Evolutionary conservation across 1,140 invertebrate species (phyloP).

Genomic region (Octopus bimaculoides): DNA sequence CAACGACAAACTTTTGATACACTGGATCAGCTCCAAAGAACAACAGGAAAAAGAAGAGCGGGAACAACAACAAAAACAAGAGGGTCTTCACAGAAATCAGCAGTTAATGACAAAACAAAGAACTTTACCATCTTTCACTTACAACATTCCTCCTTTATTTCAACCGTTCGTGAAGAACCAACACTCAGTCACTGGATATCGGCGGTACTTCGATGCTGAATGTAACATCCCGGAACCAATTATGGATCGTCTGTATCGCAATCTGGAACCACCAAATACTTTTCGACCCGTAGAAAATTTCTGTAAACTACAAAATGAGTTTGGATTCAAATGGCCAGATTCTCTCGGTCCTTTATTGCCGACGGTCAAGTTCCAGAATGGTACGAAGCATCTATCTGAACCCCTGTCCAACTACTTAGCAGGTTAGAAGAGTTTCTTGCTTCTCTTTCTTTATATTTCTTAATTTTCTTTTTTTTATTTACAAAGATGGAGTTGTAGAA

Average conservation of each 20-base stretch:
- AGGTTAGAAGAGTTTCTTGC: not conserved
- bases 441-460: too few species aligned
- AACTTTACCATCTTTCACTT: not conserved
- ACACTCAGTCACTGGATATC: not conserved
- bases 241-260: not conserved
- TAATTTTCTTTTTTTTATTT: too few species aligned
- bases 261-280: not conserved
- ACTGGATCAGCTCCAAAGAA: not conserved
- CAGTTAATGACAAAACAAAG: not conserved
- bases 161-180: not conserved
- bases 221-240: not conserved
- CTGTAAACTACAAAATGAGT: not conserved
- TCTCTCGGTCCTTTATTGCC: not conserved
- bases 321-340: constrained; percentile 4
- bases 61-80: not conserved
- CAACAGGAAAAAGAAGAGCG: too few species aligned
- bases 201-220: not conserved
- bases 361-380: not conserved
- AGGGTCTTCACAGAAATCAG: not conserved
- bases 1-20: constrained; percentile 12
- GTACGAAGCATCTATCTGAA: not conserved
- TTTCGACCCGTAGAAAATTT: not conserved
- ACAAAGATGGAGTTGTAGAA: too few species aligned
- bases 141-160: not conserved
- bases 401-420: not conserved